Evolutionary conservation across 1,140 invertebrate species (phyloP).

Genomic region (Cotesia glomerata): DNA sequence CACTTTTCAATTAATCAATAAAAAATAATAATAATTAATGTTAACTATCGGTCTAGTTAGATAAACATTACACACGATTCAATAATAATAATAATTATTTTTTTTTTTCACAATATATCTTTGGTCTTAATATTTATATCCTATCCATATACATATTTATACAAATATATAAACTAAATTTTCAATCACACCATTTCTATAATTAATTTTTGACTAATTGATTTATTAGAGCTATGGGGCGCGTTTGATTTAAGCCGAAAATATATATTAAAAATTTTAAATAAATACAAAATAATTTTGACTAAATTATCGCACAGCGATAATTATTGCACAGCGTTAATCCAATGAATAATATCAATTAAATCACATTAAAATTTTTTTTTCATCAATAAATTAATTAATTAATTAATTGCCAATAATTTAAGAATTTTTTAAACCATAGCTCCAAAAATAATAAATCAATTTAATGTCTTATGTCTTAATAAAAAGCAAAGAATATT

Average conservation of each 20-base stretch:
- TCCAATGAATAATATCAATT: too few species aligned
- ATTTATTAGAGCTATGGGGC: too few species aligned
- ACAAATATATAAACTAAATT: background rate
- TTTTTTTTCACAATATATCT: conserved; percentile 14
- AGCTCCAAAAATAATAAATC: too few species aligned
- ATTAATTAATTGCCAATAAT: too few species aligned
- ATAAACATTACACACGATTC: conserved; percentile 4
- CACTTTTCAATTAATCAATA: background rate
- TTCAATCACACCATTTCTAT: background rate
- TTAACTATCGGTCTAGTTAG: background rate
- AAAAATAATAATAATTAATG: background rate
- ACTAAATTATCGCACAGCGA: too few species aligned
- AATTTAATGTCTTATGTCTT: background rate
- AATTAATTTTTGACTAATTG: background rate
- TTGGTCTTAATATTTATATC: conserved; percentile 14
- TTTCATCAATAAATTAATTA: too few species aligned
- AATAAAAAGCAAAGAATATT: background rate
- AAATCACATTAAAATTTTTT: too few species aligned
- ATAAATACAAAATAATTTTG: too few species aligned
- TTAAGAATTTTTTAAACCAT: too few species aligned
- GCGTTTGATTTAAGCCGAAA: too few species aligned
- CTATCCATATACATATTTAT: conserved; percentile 15
- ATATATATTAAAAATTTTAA: too few species aligned
- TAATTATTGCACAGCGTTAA: too few species aligned
- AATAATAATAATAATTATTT: background rate